Evolutionary conservation across 64 coral and sea anemone species (phyloP), one percentile per base, ranked within the genome.

Genomic region (Stylophora pistillata): DNA sequence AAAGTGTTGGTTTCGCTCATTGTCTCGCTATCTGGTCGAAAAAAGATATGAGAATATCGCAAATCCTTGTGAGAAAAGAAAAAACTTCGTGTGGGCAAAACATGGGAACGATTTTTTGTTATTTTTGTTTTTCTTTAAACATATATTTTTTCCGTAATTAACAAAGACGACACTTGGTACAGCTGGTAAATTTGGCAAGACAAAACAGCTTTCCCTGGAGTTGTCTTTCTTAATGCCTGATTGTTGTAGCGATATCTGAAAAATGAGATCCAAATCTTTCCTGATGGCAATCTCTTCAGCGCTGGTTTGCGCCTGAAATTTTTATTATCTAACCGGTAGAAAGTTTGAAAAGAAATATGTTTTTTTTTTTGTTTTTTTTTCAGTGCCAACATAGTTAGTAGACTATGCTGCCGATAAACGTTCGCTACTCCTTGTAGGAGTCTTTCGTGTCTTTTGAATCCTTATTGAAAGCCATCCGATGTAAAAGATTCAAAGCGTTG

Each of bases 251-350:
- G 23, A 21, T 34, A 53, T 76, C 73, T 7, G 23, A 15, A 56
- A 78, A 78, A 27, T 29, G 21, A 78, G 52, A 78, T 78, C 18
- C 5, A 58, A 26, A 58, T 58, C 53, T 78, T 78, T 68, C n/a
- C 53, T 60, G 53, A 20, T 34, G 20, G 12, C 58, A 61, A 17
- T 81, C 64, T 68, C 64, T 21, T 6, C 64, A 6, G 21, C 21
- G 64, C 64, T 68, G 64, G 64, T 68, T 68, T 25, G 64, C 37
- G 7, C 37, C 37, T 68, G 10, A 68, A 68, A 68, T n/a, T n/a
- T n/a, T 68, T n/a, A 68, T 68, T 68, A 11, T n/a, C 64, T 68
- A n/a, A 25, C 15, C 23, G 23, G 20, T 25, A n/a, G 64, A 12
- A n/a, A 68, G 7, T 68, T 26, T 10, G 10, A 68, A 28, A 47